These are phyloP conservation scores for Saccostrea cuccullata DNA, from an alignment of 1,140 invertebrate genomes.

Conservation along the genomic window DNA sequence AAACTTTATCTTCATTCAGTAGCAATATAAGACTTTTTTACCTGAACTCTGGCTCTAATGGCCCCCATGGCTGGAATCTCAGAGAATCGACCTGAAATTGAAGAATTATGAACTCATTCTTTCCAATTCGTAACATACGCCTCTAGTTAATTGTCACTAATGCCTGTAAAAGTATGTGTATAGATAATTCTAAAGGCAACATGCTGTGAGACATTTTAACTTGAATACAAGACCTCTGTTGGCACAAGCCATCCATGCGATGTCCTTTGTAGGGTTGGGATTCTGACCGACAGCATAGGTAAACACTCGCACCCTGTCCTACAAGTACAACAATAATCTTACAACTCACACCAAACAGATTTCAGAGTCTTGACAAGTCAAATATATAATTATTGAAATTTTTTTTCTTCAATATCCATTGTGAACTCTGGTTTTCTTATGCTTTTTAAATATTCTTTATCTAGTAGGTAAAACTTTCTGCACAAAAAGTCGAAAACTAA, in stretches of 20 bases:
- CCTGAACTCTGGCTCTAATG: conserved; percentile 80
- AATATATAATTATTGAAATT: too few species aligned
- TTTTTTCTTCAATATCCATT: too few species aligned
- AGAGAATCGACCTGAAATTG: conserved; percentile 78
- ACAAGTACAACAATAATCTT: background rate
- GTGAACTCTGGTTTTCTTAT: background rate
- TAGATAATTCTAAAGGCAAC: conserved; percentile 39
- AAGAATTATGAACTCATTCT: background rate
- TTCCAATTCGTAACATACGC: background rate
- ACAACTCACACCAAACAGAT: background rate
- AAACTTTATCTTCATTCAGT: too few species aligned
- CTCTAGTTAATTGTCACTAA: background rate
- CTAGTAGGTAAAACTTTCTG: background rate
- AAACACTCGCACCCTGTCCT: conserved; percentile 92
- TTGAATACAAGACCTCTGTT: conserved; percentile 89
- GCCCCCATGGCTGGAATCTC: conserved; percentile 80
- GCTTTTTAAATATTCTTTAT: background rate
- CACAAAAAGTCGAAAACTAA: background rate
- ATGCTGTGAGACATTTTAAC: background rate
- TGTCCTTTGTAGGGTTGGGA: conserved; percentile 93
- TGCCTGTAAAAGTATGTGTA: background rate
- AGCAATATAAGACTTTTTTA: conserved; percentile 60
- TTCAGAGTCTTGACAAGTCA: too few species aligned
- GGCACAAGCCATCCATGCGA: conserved; percentile 98
- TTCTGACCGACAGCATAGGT: conserved; percentile 98